Evolutionary conservation across 1,140 invertebrate genomes (phyloP), one percentile per base, ranked within the genome.

Genomic region (Melitaea cinxia): DNA sequence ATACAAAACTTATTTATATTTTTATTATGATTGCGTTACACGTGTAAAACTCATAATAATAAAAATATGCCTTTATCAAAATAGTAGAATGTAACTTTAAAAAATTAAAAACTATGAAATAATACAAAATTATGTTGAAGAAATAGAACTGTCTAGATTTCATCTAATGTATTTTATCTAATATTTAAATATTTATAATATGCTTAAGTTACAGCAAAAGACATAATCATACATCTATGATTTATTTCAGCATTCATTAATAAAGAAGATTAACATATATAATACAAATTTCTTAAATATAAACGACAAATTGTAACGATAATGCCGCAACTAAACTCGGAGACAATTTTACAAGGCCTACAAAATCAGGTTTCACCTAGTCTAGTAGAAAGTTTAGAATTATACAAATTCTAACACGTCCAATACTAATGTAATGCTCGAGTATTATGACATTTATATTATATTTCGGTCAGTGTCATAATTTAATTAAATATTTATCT

Each of bases 321-420:
- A 19, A 58, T 62, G 54, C 65, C 9, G 63, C 52, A 70, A 70
- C 37, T 70, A 65, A 65, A 66, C 60, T 68, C 70, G 62, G 69
- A 61, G 58, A 66, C 72, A 67, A 74, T 65, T 67, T 68, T 71
- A 75, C 78, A 81, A 83, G 78, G 81, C 74, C 77, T 70, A 73
- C 59, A 52, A 72, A 75, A 75, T 70, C 65, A 75, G 68, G 64
- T 59, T 65, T 49, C 23, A 57, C 54, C 54, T 52, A 59, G 56
- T 59, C 37, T 54, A 65, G 50, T 58, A 54, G 64, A 65, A 65
- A 65, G 64, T 65, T 39, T 58, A 58, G 39, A 59, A 9, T 53
- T 59, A 37, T 17, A 37, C 26, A 39, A 62, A 56, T 61, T 50
- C 50, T 42, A 42, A 68, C 15, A 56, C 57, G 67, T 45, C 42